Base-by-base conservation (phyloP, 1,140 invertebrate genomes). In the Procambarus virginalis region DNA sequence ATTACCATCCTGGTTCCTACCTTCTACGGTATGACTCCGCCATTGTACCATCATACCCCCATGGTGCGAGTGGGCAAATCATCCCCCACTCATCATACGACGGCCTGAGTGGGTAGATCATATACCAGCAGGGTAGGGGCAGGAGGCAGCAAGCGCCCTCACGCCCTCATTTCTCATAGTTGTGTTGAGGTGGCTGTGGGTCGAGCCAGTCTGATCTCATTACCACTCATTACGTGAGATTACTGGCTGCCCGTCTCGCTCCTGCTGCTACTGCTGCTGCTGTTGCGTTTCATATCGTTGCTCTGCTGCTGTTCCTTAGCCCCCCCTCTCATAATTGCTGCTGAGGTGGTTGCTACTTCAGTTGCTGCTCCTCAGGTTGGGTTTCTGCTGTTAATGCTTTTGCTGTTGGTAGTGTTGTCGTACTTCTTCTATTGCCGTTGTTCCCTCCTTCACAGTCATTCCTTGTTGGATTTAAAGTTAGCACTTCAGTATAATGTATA, bases 211-310 rank as follows among this genome's bases (percentile, higher is more conserved):
- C 75, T 78, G 87, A 89, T 89, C 87, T 89, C 87, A 84, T 89
- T 89, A 89, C 87, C 80, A 68, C 81, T 89, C 87, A 89, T 89
- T 89, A 89, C 81, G 87, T 49, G 87, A 78, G 87, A 89, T 89
- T 89, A 89, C 87, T 78, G 80, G 46, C 60, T 58, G 77, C 64
- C 77, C 77, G 46, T 49, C 46, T 81, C 68, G 81, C 87, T 68
- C n/a, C 81, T 84, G 22, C 86, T 83, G 46, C 64, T 84, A 12
- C 77, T 87, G 34, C 77, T 77, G 68, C 83, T 49, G 22, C 48
- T 55, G 1, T 48, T 80, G 22, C 51, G 51, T 55, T 55, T 8
- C 8, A 55, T 55, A 12, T 8, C 8, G 51, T 55, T 55, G 12
- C 8, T 55, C 8, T 55, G 51, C 8, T 10, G 51, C 51, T 55